Evolutionary conservation across 2,888 invertebrate species (phyloP).

Genomic region (Napeogenes sylphis): DNA sequence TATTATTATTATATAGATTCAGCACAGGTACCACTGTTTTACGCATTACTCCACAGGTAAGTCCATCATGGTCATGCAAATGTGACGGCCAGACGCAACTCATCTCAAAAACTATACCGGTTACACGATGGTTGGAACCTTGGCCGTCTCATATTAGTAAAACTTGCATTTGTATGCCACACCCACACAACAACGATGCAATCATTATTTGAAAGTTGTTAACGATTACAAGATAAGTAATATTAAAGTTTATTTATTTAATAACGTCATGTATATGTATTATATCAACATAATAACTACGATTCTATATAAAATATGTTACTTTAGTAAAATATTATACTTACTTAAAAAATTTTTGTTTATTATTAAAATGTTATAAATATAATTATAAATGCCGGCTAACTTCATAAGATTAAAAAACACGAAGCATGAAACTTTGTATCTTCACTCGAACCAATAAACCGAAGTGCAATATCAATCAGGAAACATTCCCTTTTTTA

Average conservation of each 20-base stretch:
- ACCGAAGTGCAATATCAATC: conserved; percentile 53
- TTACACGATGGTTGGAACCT: conserved; percentile 37
- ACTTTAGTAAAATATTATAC: not conserved
- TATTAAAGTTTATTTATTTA: conserved; percentile 11
- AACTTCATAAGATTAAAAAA: conserved; percentile 26
- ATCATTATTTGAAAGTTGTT: conserved; percentile 2
- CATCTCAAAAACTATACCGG: conserved; percentile 29
- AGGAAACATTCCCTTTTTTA: conserved; percentile 52
- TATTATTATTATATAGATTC: too few relatives aligned
- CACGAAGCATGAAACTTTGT: conserved; percentile 42
- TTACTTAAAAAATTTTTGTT: conserved; percentile 1
- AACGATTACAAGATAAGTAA: conserved; percentile 14
- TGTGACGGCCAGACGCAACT: conserved; percentile 26
- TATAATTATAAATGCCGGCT: conserved; percentile 25
- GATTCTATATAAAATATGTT: not conserved
- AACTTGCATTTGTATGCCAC: conserved; percentile 13
- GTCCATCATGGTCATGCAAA: conserved; percentile 28
- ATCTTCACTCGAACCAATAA: conserved; percentile 44
- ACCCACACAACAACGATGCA: conserved; percentile 7
- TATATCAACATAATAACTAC: not conserved
- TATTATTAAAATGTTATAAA: conserved; percentile 22
- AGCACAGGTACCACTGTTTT: too few relatives aligned
- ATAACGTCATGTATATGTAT: conserved; percentile 9
- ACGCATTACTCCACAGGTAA: conserved; percentile 16
- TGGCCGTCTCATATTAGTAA: conserved; percentile 40